These are phyloP conservation scores for Erythrocercus mccallii DNA, from an alignment of 2,113 vertebrate genomes.

Conservation along the genomic window DNA sequence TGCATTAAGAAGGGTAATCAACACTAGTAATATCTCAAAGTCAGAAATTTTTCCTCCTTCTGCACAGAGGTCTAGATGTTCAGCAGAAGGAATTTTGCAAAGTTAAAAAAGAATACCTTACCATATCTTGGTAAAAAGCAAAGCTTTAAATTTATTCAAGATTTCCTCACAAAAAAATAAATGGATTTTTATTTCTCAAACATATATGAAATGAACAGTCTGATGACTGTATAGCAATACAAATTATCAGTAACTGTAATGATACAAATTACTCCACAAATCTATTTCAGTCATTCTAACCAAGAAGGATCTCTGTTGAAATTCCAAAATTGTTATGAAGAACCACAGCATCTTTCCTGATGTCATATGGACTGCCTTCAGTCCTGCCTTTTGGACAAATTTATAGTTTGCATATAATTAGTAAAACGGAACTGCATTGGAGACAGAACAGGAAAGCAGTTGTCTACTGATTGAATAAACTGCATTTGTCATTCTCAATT, in stretches of 20 bases:
- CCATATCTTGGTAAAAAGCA: not conserved
- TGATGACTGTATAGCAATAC: not conserved
- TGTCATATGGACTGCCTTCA: too few species aligned
- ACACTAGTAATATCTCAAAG: not conserved
- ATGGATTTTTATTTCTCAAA: not conserved
- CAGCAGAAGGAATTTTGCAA: not conserved
- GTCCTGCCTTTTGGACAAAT: too few species aligned
- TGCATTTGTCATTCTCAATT: not conserved
- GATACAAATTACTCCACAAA: not conserved
- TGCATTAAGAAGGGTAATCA: not conserved
- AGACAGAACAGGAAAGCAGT: slow-evolving; percentile 1
- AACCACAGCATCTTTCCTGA: not conserved
- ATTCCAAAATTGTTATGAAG: not conserved
- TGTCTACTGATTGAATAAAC: not conserved
- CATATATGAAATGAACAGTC: not conserved
- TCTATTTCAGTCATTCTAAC: not conserved
- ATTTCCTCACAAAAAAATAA: not conserved
- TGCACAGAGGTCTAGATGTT: not conserved
- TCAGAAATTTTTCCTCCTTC: not conserved
- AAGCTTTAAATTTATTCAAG: not conserved
- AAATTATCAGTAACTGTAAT: not conserved
- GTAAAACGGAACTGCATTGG: not conserved
- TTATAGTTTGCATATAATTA: not conserved
- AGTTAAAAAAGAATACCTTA: not conserved
- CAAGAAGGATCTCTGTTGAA: not conserved